phyloP scores from a whole-genome alignment of 2,888 invertebrate species.

The Ceriagrion tenellum region DNA sequence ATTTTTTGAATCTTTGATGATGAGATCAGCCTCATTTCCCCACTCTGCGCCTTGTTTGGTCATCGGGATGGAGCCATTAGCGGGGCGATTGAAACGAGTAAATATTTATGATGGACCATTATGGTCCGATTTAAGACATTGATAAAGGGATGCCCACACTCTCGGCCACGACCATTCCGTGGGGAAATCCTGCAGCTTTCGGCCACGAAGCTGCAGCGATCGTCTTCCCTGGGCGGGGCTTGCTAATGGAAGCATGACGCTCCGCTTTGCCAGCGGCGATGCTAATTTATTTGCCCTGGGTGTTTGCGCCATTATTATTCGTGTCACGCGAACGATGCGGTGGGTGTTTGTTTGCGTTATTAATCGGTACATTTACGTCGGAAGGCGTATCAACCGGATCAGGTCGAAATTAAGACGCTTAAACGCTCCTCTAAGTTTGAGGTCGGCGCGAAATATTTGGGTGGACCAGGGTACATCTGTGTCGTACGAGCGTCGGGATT shows the following conservation, averaged over 20 bases:
- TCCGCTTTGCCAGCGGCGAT: not conserved
- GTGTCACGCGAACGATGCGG: not conserved
- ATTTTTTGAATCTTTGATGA: not conserved
- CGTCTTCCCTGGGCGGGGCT: not conserved
- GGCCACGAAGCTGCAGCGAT: not conserved
- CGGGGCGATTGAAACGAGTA: not conserved
- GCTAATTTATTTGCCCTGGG: not conserved
- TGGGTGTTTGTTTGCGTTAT: not conserved
- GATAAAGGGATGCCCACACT: not conserved
- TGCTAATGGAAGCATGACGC: not conserved
- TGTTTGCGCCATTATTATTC: not conserved
- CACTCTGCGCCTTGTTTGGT: not conserved
- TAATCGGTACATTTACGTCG: not conserved
- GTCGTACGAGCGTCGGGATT: not conserved
- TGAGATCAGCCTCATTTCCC: not conserved
- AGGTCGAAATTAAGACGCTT: not conserved
- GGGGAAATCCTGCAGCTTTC: not conserved
- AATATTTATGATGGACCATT: not conserved
- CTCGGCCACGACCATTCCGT: too few species aligned
- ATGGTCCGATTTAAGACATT: not conserved
- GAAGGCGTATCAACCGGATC: not conserved
- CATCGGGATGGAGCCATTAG: constrained; percentile 6
- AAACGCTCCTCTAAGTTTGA: not conserved
- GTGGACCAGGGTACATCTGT: not conserved
- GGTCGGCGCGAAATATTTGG: not conserved